phyloP scores from a whole-genome alignment of 2,797 vertebrate species.

The Tympanoctomys barrerae region DNA sequence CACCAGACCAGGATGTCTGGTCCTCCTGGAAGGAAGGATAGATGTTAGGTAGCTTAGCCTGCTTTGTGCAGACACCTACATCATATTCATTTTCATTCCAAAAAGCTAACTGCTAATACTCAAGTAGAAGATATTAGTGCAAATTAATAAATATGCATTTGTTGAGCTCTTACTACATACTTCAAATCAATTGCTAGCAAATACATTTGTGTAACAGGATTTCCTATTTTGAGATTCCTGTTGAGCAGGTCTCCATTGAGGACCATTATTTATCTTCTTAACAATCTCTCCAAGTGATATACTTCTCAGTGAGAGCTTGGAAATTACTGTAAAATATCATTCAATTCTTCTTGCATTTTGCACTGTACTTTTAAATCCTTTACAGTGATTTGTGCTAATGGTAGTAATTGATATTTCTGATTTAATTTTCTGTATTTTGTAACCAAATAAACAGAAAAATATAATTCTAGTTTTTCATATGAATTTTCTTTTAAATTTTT shows the following conservation, averaged over 20 bases:
- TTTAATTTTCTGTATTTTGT: neutral
- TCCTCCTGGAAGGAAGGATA: neutral
- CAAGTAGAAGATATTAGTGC: neutral
- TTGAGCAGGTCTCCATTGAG: neutral
- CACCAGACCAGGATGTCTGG: neutral
- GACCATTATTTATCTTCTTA: neutral
- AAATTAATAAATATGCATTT: neutral
- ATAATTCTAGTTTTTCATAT: neutral
- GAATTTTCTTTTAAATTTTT: neutral
- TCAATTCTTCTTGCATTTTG: neutral
- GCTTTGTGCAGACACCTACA: neutral
- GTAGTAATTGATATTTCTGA: constrained; percentile 93
- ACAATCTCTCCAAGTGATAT: neutral
- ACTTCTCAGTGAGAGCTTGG: neutral
- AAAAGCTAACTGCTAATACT: neutral
- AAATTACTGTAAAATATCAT: neutral
- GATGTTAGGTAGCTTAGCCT: neutral
- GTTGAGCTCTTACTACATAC: neutral
- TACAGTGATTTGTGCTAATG: neutral
- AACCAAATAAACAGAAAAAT: constrained; percentile 43
- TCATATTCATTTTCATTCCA: neutral
- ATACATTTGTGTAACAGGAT: neutral
- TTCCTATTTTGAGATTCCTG: neutral
- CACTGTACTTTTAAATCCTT: neutral
- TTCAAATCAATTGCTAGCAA: neutral